Conservation (phyloP, 1,140 invertebrate genomes). For the Akabosia matsudoensis region DNA sequence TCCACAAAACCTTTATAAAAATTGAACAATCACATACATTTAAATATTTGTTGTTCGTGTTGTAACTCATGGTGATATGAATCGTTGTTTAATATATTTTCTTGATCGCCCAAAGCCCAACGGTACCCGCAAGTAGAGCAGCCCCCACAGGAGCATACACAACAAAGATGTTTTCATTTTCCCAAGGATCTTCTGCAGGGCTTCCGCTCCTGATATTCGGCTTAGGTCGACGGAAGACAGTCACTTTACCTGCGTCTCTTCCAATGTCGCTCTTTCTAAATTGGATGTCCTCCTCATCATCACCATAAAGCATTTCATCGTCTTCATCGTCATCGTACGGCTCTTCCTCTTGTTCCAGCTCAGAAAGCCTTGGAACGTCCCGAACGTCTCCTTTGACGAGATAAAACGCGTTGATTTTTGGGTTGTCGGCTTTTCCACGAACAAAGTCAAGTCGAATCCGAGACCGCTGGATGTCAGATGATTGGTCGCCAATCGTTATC, state of each 20-base stretch:
- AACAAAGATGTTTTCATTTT: background rate
- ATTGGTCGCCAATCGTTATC: slow-evolving; percentile 58
- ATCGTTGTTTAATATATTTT: too few relatives aligned
- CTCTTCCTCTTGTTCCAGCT: background rate
- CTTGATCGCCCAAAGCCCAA: too few relatives aligned
- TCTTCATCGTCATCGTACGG: background rate
- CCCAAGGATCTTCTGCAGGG: background rate
- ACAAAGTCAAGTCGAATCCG: slow-evolving; percentile 87
- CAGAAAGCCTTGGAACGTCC: background rate
- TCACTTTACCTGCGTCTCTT: background rate
- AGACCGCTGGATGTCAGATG: slow-evolving; percentile 74
- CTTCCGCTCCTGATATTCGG: background rate
- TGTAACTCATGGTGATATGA: too few relatives aligned
- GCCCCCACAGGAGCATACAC: background rate
- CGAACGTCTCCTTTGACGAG: slow-evolving; percentile 70
- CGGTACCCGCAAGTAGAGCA: too few relatives aligned
- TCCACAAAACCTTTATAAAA: too few relatives aligned
- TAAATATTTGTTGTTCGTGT: too few relatives aligned
- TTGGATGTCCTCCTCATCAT: slow-evolving; percentile 8
- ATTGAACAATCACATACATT: too few relatives aligned
- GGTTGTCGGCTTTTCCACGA: slow-evolving; percentile 81
- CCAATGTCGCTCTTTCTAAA: background rate
- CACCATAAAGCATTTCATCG: background rate
- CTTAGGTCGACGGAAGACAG: background rate
- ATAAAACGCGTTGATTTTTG: slow-evolving; percentile 93